Evolutionary conservation across 1,140 invertebrate genomes (phyloP).

Genomic region (Myzus persicae): DNA sequence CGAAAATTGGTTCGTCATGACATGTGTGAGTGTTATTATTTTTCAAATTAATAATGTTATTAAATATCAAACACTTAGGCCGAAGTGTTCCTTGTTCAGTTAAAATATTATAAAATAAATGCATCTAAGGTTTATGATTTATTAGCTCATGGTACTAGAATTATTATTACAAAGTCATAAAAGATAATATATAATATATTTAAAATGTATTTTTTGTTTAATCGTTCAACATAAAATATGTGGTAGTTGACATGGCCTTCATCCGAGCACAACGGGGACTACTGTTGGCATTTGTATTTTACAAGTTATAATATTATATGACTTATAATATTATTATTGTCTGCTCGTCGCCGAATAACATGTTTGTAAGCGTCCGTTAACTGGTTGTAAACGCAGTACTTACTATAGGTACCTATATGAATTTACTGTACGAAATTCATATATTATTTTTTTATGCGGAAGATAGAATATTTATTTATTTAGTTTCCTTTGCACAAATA

Average conservation of each 20-base stretch:
- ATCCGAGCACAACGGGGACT: not conserved
- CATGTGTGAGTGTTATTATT: not conserved
- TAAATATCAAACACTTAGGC: not conserved
- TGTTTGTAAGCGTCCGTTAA: not conserved
- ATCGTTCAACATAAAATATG: not conserved
- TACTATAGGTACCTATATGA: not conserved
- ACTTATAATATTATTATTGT: not conserved
- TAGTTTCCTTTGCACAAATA: not conserved
- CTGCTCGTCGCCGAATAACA: not conserved
- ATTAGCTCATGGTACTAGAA: not conserved
- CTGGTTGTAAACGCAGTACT: not conserved
- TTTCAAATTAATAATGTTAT: not conserved
- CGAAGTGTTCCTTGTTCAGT: not conserved
- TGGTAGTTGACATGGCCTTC: not conserved
- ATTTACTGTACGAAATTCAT: not conserved
- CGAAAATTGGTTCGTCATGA: not conserved
- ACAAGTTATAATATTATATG: not conserved
- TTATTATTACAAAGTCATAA: not conserved
- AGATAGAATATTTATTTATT: not conserved
- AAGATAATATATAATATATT: not conserved
- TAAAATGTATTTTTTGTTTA: not conserved
- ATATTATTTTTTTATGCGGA: not conserved
- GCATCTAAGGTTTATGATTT: not conserved
- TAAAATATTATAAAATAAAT: constrained; percentile 15
- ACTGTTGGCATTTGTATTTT: not conserved